Percentiles rank a stretch among this genome's conserved stretches.
Evolutionary conservation across 2,888 invertebrate species (phyloP).

Genomic region (Laspeyria flexula): DNA sequence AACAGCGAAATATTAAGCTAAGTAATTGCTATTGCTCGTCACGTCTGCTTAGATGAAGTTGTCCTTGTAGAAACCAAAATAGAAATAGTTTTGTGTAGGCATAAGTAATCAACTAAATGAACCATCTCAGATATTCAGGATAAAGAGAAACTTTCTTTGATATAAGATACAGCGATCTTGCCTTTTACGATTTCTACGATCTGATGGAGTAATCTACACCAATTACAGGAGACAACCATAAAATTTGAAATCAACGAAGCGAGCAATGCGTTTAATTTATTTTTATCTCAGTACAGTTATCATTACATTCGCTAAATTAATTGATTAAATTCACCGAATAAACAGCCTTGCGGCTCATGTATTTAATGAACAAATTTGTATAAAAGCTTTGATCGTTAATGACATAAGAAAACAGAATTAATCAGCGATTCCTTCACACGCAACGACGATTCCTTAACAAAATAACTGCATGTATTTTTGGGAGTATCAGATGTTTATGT

Average conservation of each 20-base stretch:
- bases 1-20: background rate
- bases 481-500: slow-evolving; percentile 28
- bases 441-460: slow-evolving; percentile 17
- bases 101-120: too few relatives aligned
- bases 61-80: too few relatives aligned
- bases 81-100: too few relatives aligned
- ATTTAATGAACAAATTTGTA: slow-evolving; percentile 14
- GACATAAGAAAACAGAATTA: slow-evolving; percentile 22
- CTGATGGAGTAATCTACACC: slow-evolving; percentile 11
- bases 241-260: slow-evolving; percentile 7
- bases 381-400: slow-evolving; percentile 16
- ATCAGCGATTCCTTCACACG: slow-evolving; percentile 29
- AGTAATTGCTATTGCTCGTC: background rate
- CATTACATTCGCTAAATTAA: slow-evolving; percentile 9
- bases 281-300: slow-evolving; percentile 6
- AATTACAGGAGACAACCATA: slow-evolving; percentile 6
- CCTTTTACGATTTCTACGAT: slow-evolving; percentile 2
- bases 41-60: too few relatives aligned
- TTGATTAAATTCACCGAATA: slow-evolving; percentile 8
- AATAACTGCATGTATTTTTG: slow-evolving; percentile 29
- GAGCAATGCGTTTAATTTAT: slow-evolving; percentile 8
- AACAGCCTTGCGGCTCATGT: slow-evolving; percentile 5
- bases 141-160: background rate
- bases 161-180: background rate
- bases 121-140: background rate